Conservation (phyloP, 1,140 invertebrate species). For the Lordiphosa mommai region DNA sequence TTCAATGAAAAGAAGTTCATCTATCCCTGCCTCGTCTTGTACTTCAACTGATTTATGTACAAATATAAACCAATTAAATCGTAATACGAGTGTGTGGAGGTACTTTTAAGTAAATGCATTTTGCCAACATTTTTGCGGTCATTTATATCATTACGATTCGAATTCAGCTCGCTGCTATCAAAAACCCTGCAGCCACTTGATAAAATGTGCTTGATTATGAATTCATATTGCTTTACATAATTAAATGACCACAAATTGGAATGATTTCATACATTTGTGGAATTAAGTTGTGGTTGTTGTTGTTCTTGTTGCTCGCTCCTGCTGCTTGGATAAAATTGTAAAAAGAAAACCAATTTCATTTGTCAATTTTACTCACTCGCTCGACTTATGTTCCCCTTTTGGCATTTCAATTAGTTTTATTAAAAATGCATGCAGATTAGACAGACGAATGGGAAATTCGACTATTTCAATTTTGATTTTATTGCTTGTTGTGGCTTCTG, state of each 20-base stretch:
- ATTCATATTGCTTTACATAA: conserved; percentile 44
- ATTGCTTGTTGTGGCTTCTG: conserved; percentile 21
- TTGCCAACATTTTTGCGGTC: too few relatives aligned
- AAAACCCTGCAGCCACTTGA: neutral
- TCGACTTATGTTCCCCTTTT: conserved; percentile 4
- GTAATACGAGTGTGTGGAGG: too few relatives aligned
- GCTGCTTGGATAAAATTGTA: conserved; percentile 7
- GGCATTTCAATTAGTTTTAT: conserved; percentile 70
- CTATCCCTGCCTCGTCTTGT: too few relatives aligned
- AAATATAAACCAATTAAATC: too few relatives aligned
- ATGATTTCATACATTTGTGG: conserved; percentile 49
- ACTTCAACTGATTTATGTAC: too few relatives aligned
- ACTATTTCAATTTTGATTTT: conserved; percentile 44
- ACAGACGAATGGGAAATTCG: conserved; percentile 16
- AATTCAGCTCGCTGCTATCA: conserved; percentile 20
- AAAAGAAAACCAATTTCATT: conserved; percentile 35
- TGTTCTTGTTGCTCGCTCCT: neutral
- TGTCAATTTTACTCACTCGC: conserved; percentile 23
- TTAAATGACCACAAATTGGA: conserved; percentile 40
- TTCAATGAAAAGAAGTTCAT: too few relatives aligned
- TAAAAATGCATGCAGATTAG: conserved; percentile 55
- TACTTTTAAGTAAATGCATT: too few relatives aligned
- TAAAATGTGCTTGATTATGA: conserved; percentile 25
- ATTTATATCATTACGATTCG: neutral
- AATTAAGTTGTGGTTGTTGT: conserved; percentile 16